Conservation (phyloP, 1,140 invertebrate genomes). For the Gonioctena quinquepunctata region DNA sequence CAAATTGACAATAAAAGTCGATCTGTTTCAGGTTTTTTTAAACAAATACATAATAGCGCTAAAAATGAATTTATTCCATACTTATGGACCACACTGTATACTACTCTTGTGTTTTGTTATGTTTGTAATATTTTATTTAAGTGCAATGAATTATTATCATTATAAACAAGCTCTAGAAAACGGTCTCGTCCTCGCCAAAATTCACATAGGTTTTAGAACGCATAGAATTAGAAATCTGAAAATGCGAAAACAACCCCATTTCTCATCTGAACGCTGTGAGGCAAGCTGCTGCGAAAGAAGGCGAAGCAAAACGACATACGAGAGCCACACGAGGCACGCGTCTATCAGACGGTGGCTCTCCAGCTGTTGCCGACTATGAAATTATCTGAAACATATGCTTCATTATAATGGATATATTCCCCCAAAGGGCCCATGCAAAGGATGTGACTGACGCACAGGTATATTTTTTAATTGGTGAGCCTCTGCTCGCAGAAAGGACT, state of each 20-base stretch:
- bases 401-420: background rate
- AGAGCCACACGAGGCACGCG: conserved; percentile 18
- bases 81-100: no score
- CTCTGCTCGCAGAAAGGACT: background rate
- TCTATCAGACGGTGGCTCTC: conserved; percentile 23
- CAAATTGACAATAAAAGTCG: no score
- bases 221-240: background rate
- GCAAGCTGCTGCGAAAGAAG: background rate
- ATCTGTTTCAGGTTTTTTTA: no score
- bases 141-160: no score
- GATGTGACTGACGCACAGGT: background rate
- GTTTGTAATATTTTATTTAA: no score
- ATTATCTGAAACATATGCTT: conserved; percentile 1
- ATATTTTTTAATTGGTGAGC: background rate
- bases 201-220: no score
- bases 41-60: no score
- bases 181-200: no score
- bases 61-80: no score
- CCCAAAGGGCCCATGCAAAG: background rate
- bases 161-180: no score
- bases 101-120: no score
- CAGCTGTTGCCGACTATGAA: conserved; percentile 17
- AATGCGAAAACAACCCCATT: background rate
- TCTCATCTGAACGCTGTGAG: background rate
- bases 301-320: background rate